phyloP scores from a whole-genome alignment of 1,140 invertebrate genomes.

The Drosophila repletoides region DNA sequence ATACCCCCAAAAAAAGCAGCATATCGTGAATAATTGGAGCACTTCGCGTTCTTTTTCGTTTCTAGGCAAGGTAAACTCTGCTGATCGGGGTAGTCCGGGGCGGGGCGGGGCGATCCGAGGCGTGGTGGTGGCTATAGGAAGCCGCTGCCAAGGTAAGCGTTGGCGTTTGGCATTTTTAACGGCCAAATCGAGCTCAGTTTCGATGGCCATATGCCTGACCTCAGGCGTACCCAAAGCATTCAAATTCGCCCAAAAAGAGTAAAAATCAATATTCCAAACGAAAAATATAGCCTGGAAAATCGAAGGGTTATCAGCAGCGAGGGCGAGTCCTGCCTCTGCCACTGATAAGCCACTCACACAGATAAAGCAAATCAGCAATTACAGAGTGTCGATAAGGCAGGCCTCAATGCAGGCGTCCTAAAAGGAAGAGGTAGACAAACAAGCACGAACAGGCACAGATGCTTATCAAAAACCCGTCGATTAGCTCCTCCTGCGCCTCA shows the following conservation, averaged over 20 bases:
- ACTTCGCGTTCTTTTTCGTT: conserved; percentile 56
- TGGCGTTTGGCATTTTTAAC: conserved; percentile 3
- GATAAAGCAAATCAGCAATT: conserved; percentile 28
- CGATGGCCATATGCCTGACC: conserved; percentile 27
- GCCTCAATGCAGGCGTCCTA: conserved; percentile 29
- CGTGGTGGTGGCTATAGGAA: conserved; percentile 22
- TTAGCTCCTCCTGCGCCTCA: conserved; percentile 42
- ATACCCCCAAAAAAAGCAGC: conserved; percentile 14
- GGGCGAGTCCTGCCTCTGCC: conserved; percentile 20
- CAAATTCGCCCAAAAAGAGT: neutral
- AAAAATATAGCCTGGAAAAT: conserved; percentile 2
- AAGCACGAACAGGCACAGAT: conserved; percentile 10
- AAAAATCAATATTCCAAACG: conserved; percentile 12
- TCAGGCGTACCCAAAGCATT: conserved; percentile 3
- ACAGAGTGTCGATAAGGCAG: conserved; percentile 6
- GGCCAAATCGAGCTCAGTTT: neutral
- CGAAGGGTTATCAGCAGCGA: conserved; percentile 11
- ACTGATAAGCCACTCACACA: conserved; percentile 14
- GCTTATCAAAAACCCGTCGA: conserved; percentile 25
- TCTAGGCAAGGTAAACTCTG: conserved; percentile 56
- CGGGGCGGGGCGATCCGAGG: neutral
- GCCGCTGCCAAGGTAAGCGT: conserved; percentile 40
- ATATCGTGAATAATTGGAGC: conserved; percentile 71
- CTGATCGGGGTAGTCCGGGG: conserved; percentile 4
- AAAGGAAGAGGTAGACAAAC: conserved; percentile 1